Percentiles rank a stretch among this genome's conserved stretches.
These are phyloP conservation scores for Emys orbicularis DNA, from an alignment of 2,797 vertebrate species.

Conservation along the genomic window DNA sequence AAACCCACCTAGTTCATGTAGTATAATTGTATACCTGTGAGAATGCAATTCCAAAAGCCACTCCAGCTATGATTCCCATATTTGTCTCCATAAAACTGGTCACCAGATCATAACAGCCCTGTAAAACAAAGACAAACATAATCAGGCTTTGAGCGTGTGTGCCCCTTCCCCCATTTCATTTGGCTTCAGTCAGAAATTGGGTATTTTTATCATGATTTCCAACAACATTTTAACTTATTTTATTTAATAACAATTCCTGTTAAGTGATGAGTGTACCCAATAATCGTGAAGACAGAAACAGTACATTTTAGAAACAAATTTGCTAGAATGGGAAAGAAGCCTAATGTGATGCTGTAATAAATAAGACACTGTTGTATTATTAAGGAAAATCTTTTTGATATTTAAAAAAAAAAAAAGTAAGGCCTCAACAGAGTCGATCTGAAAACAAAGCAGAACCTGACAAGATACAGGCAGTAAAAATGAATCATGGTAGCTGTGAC, in stretches of 20 bases:
- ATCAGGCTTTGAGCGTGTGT: neutral
- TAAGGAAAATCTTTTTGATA: neutral
- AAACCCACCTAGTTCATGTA: neutral
- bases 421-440: neutral
- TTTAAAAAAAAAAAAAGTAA: neutral
- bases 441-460: conserved; percentile 19
- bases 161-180: neutral
- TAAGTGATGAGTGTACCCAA: neutral
- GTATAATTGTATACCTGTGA: conserved; percentile 88
- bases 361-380: neutral
- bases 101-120: conserved; percentile 97
- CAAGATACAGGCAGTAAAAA: neutral
- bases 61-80: conserved; percentile 96
- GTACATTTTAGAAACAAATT: neutral
- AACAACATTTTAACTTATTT: neutral
- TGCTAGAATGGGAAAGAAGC: neutral
- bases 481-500: neutral
- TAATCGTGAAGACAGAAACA: neutral
- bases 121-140: conserved; percentile 59
- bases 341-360: neutral
- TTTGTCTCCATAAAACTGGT: conserved; percentile 95
- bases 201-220: conserved; percentile 3
- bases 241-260: neutral
- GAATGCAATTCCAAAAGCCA: conserved; percentile 96
- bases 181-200: neutral